Percentiles rank a stretch among this genome's conserved stretches.
Evolutionary conservation across 2,113 vertebrate genomes (phyloP).

Genomic region (Macquaria australasica): DNA sequence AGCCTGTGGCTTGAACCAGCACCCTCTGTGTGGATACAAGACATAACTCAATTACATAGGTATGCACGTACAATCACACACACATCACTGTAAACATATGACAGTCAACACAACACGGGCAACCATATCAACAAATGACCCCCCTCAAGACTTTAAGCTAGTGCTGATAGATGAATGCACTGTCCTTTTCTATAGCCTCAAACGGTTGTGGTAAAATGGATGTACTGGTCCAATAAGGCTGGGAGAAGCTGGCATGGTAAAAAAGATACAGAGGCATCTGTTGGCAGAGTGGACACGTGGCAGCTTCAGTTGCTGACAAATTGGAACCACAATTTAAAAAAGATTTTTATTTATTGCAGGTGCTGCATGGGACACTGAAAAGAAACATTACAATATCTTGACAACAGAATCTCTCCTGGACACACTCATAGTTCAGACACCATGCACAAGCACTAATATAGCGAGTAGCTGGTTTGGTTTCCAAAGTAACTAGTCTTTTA

Average conservation of each 20-base stretch:
- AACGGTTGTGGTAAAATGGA: background rate
- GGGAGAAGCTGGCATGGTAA: slow-evolving; percentile 74
- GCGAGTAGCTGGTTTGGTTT: background rate
- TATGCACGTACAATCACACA: slow-evolving; percentile 62
- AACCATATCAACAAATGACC: slow-evolving; percentile 15
- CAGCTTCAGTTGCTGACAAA: slow-evolving; percentile 13
- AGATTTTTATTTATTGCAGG: background rate
- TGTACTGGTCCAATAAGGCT: background rate
- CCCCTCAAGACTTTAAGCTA: background rate
- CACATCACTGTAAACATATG: slow-evolving; percentile 44
- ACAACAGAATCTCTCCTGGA: slow-evolving; percentile 1
- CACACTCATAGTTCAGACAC: background rate
- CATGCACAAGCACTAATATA: background rate
- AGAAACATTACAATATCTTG: background rate
- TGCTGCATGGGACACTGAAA: background rate
- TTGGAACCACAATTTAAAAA: slow-evolving; percentile 27
- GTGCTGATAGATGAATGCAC: background rate
- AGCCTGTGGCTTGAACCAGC: slow-evolving; percentile 93
- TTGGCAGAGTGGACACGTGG: slow-evolving; percentile 1
- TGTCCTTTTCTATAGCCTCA: background rate
- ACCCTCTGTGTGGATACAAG: slow-evolving; percentile 90
- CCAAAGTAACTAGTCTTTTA: slow-evolving; percentile 17
- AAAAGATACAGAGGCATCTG: slow-evolving; percentile 18
- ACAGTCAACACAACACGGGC: slow-evolving; percentile 34
- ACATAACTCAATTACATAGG: slow-evolving; percentile 76